A percentile compares a stretch with the other conserved stretches of the same genome.
phyloP scores from a whole-genome alignment of 2,797 vertebrate species.

The Gallirallus australis region DNA sequence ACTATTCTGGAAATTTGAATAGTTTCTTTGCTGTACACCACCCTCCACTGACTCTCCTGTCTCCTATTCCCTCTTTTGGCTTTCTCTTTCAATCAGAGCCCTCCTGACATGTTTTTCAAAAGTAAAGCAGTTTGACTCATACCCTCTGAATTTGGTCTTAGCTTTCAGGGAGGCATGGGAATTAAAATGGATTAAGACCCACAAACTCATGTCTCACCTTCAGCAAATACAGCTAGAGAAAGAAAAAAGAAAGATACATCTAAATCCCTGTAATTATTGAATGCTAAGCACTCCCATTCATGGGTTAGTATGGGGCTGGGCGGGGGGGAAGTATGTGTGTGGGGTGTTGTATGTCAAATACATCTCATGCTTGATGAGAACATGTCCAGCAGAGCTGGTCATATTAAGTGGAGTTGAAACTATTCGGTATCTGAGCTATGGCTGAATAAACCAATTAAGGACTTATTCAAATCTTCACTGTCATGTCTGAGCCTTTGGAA shows the following conservation, averaged over 20 bases:
- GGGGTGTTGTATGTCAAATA: neutral
- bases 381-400: neutral
- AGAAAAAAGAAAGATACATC: neutral
- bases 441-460: constrained; percentile 15
- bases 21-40: neutral
- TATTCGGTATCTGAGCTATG: neutral
- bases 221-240: neutral
- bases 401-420: neutral
- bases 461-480: neutral
- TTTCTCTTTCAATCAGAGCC: neutral
- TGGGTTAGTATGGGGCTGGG: neutral
- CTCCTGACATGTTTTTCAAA: neutral
- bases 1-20: neutral
- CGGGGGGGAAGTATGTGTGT: neutral
- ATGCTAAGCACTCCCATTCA: neutral
- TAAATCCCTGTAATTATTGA: neutral
- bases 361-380: neutral
- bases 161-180: neutral
- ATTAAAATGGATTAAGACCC: neutral
- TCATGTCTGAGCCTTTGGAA: neutral
- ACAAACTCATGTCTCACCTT: neutral
- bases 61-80: neutral
- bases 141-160: neutral
- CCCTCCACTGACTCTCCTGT: neutral
- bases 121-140: neutral